Conservation (phyloP, 2,888 invertebrate species). For the Megastigmus dorsalis region DNA sequence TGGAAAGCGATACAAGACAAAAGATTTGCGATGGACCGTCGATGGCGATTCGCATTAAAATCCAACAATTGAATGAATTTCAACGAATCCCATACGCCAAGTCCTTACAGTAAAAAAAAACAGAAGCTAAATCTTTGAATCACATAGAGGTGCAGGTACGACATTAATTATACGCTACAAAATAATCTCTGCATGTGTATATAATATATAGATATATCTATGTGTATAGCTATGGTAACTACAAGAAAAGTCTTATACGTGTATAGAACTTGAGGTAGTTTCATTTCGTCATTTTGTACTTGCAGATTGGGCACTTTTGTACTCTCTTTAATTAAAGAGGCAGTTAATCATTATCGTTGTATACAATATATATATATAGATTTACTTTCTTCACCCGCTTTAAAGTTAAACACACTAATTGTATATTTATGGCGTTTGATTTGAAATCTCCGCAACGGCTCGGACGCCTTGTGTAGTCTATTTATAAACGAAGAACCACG, state of each 20-base stretch:
- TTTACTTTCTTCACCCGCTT: no score
- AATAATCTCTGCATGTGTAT: slow-evolving; percentile 40
- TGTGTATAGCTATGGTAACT: neutral
- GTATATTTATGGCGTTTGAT: no score
- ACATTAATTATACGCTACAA: slow-evolving; percentile 46
- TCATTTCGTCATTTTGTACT: neutral
- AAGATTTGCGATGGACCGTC: slow-evolving; percentile 10
- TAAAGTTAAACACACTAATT: no score
- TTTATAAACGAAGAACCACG: slow-evolving; percentile 8
- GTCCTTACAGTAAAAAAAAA: slow-evolving; percentile 11
- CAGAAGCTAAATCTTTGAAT: slow-evolving; percentile 36
- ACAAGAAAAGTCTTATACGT: no score
- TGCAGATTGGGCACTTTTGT: neutral
- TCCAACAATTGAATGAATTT: neutral
- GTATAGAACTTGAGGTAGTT: slow-evolving; percentile 36
- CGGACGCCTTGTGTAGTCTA: neutral
- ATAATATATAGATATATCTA: neutral
- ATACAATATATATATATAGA: no score
- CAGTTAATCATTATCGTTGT: no score
- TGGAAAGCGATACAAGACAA: neutral
- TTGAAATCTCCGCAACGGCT: neutral
- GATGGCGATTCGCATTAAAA: neutral
- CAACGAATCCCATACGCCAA: no score
- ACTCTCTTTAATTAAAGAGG: no score
- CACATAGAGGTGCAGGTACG: slow-evolving; percentile 52